Base-by-base conservation (phyloP, 2,888 invertebrate species). In the Chaetogeoica ovagalla region DNA sequence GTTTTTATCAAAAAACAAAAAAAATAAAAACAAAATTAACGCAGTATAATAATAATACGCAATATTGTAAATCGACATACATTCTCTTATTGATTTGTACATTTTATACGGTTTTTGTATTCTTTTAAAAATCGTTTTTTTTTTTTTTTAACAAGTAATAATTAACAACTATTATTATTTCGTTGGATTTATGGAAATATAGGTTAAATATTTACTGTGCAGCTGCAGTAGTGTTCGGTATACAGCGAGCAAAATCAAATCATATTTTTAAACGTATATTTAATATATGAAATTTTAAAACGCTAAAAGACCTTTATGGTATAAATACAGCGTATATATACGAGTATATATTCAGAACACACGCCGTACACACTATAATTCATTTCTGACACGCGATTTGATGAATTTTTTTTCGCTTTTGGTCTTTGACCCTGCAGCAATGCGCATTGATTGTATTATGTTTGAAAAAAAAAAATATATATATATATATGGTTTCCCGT, bases 321-420 rank as follows among this genome's bases (percentile, higher is more conserved):
- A 55, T 59, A 66, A 66, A 23, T 59, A 57, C 23, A n/a, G 19
- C 37, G 19, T 17, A 37, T 30, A 30, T 30, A 30, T 4, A 2
- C 30, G 30, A 2, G 4, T 30, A 30, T 30, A 30, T 30, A 30
- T 30, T 2, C 30, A 1, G 30, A 30, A 30, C 30, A 30, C 30
- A 30, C 30, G 4, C 9, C 8, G 59, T 9, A 21, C 62, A 37
- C 19, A 57, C 21, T 30, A 30, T 65, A 59, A 68, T 59, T 68
- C 59, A 59, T 66, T 76, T 76, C 68, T 48, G 13, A 76, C 75
- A 76, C 66, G 75, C 75, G 66, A 76, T 68, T 59, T 66, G 37
- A 59, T 48, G 59, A 48, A 30, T 30, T 30, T 59, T 76, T 75
- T 74, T 65, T 75, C 52, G 15, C 63, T 23, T n/a, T 75, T 76